Conservation (phyloP, 2,888 invertebrate genomes). For the Hemithea aestivaria region DNA sequence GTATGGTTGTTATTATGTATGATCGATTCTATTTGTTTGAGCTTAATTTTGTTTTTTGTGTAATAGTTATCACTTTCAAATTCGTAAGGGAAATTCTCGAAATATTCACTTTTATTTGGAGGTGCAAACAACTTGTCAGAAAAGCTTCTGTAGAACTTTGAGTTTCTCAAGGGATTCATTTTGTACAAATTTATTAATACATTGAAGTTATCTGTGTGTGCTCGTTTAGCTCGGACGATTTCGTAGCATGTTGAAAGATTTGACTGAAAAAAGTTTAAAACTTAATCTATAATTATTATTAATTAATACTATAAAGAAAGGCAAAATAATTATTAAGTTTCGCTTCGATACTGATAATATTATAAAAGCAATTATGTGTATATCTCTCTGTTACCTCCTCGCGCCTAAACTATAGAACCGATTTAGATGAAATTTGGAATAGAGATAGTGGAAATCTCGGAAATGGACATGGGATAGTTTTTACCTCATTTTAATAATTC, state of each 20-base stretch:
- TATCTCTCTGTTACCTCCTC: no score
- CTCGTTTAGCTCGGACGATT: conserved; percentile 15
- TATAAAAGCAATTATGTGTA: no score
- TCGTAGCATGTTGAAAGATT: not conserved
- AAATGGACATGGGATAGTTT: no score
- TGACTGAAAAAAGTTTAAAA: conserved; percentile 12
- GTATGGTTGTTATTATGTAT: conserved; percentile 29
- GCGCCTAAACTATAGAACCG: no score
- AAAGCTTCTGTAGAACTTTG: conserved; percentile 50
- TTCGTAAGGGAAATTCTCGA: conserved; percentile 41
- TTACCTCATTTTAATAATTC: no score
- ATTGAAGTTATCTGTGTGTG: conserved; percentile 44
- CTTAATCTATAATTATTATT: no score
- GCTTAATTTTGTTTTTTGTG: conserved; percentile 16
- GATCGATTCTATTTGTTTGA: conserved; percentile 39
- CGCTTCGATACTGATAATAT: no score
- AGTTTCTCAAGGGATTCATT: conserved; percentile 54
- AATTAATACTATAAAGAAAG: no score
- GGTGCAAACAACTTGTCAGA: conserved; percentile 41
- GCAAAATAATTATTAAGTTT: no score
- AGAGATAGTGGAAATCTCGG: no score
- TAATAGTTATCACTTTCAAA: conserved; percentile 40
- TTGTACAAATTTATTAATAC: conserved; percentile 54
- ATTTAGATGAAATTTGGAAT: no score
- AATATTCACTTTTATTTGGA: conserved; percentile 28